Evolutionary conservation across 1,140 invertebrate genomes (phyloP).

Genomic region (Philopotamus ludificatus): DNA sequence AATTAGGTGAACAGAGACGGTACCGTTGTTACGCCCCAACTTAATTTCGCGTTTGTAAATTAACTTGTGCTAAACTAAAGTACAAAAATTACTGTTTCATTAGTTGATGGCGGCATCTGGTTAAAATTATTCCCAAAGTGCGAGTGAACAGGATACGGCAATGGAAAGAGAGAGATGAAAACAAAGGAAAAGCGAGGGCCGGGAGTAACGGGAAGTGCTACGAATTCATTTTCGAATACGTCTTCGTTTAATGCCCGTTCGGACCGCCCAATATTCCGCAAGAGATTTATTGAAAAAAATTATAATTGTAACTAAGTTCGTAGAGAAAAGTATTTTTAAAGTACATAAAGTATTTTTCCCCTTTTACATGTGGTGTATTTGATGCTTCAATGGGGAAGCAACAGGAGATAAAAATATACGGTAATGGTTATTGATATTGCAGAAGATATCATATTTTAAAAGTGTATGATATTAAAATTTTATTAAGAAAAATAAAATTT

Average conservation of each 20-base stretch:
- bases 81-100: constrained; percentile 27
- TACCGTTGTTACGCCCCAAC: constrained; percentile 1
- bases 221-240: constrained; percentile 13
- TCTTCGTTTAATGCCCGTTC: constrained; percentile 7
- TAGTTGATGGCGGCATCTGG: constrained; percentile 27
- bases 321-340: too few species aligned
- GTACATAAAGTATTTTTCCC: too few species aligned
- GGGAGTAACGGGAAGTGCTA: constrained; percentile 13
- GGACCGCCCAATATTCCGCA: too few species aligned
- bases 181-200: constrained; percentile 11
- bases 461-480: too few species aligned
- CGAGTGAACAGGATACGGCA: constrained; percentile 2
- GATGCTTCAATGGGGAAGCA: too few species aligned
- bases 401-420: too few species aligned
- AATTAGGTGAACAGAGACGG: constrained; percentile 13
- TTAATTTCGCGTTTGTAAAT: constrained; percentile 25
- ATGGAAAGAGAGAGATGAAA: neutral
- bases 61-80: constrained; percentile 25
- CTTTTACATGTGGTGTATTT: too few species aligned
- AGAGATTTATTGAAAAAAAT: too few species aligned
- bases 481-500: too few species aligned
- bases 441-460: too few species aligned
- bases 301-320: too few species aligned
- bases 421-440: too few species aligned
- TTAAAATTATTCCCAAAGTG: constrained; percentile 8